Conservation (phyloP, 1,140 invertebrate genomes). For the Lycorma delicatula region DNA sequence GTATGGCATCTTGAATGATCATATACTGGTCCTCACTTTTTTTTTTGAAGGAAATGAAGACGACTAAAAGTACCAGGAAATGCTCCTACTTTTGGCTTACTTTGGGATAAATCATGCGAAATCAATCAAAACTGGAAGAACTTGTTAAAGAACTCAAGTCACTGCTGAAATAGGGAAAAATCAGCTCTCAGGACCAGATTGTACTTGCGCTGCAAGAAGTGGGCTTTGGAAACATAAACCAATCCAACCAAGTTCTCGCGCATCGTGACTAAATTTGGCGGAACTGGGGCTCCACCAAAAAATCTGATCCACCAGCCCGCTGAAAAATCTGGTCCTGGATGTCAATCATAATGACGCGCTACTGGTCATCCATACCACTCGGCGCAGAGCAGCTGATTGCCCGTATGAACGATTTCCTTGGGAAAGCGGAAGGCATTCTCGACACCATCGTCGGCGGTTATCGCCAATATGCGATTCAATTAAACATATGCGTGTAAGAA, state of each 20-base stretch:
- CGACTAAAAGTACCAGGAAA: too few species aligned
- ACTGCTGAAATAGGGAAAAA: too few species aligned
- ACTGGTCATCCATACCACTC: background rate
- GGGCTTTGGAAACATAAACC: background rate
- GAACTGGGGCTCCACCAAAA: background rate
- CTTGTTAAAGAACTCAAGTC: too few species aligned
- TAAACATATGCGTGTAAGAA: too few species aligned
- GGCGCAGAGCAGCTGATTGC: background rate
- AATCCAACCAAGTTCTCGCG: background rate
- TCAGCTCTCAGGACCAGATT: background rate
- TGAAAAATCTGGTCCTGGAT: background rate
- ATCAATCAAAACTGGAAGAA: too few species aligned
- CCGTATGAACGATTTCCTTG: background rate
- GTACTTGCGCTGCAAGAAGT: background rate
- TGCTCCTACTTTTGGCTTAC: too few species aligned
- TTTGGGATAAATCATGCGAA: too few species aligned
- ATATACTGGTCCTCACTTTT: too few species aligned
- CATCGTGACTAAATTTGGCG: background rate
- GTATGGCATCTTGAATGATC: too few species aligned
- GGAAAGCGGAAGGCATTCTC: background rate
- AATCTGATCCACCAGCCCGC: background rate
- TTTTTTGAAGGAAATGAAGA: too few species aligned
- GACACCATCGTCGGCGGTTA: background rate
- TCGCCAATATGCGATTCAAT: too few species aligned
- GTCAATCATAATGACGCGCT: background rate